Conservation (phyloP, 2,888 invertebrate genomes). For the Ischnus inquisitorius region DNA sequence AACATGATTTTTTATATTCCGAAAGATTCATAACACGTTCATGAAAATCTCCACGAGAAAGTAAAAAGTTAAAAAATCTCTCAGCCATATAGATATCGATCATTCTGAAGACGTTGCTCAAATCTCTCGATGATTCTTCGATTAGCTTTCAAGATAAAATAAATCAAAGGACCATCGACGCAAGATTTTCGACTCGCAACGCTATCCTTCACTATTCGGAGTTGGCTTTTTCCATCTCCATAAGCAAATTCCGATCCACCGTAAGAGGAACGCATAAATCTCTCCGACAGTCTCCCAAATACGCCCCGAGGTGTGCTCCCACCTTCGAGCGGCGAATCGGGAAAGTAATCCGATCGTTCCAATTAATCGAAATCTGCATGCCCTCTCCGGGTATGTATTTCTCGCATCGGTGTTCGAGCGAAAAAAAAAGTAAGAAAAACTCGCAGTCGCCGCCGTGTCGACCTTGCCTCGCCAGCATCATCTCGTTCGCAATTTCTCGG, state of each 20-base stretch:
- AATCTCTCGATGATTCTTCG: too few relatives aligned
- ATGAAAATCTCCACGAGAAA: too few relatives aligned
- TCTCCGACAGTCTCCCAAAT: neutral
- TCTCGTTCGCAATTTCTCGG: constrained; percentile 60
- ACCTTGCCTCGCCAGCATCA: constrained; percentile 50
- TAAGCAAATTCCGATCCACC: neutral
- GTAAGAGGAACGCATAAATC: neutral
- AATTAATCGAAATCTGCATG: constrained; percentile 10
- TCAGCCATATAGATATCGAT: too few relatives aligned
- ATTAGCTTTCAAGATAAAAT: too few relatives aligned
- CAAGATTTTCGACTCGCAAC: too few relatives aligned
- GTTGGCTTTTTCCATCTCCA: too few relatives aligned
- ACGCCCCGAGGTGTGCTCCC: neutral
- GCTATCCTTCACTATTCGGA: too few relatives aligned
- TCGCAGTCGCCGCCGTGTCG: constrained; percentile 22
- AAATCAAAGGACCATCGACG: too few relatives aligned
- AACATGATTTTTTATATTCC: too few relatives aligned
- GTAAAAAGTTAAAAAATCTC: too few relatives aligned
- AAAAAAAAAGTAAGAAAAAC: neutral
- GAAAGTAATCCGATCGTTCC: constrained; percentile 8
- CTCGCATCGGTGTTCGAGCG: neutral
- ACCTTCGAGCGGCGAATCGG: neutral
- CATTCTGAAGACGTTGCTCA: too few relatives aligned
- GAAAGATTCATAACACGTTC: too few relatives aligned
- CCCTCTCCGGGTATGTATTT: neutral